Conservation (phyloP, 2,797 vertebrate genomes). For the Danio albolineatus region DNA sequence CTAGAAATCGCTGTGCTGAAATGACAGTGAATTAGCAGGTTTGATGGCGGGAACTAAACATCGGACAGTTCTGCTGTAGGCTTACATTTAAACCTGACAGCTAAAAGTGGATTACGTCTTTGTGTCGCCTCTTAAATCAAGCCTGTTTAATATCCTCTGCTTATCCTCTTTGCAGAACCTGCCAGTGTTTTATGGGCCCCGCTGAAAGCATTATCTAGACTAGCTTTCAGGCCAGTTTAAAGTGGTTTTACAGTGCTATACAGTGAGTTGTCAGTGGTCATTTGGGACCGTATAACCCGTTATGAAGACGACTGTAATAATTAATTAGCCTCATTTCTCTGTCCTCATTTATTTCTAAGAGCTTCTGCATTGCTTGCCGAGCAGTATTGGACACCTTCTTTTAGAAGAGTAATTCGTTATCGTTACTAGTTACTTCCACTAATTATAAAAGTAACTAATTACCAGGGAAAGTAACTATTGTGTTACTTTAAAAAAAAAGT, state of each 20-base stretch:
- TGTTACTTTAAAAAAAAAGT: too few relatives aligned
- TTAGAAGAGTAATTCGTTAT: too few relatives aligned
- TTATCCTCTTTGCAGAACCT: slow-evolving; percentile 43
- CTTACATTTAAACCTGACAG: slow-evolving; percentile 62
- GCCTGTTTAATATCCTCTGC: slow-evolving; percentile 56
- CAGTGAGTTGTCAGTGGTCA: neutral
- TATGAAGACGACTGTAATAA: neutral
- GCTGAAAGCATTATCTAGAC: neutral
- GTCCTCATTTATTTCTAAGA: slow-evolving; percentile 23
- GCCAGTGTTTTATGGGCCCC: slow-evolving; percentile 6
- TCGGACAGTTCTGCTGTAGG: slow-evolving; percentile 4
- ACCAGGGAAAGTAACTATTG: too few relatives aligned
- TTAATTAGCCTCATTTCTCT: slow-evolving; percentile 17
- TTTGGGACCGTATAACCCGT: neutral
- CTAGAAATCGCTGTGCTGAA: neutral
- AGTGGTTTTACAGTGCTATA: neutral
- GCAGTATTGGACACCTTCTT: too few relatives aligned
- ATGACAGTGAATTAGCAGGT: neutral
- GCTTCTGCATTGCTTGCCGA: neutral
- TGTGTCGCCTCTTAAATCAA: slow-evolving; percentile 61
- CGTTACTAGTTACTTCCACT: too few relatives aligned
- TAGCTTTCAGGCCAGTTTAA: neutral
- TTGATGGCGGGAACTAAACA: neutral
- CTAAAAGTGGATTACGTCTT: slow-evolving; percentile 67
- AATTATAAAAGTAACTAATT: too few relatives aligned